Base-by-base conservation (phyloP, 2,797 vertebrate genomes). In the Lepus townsendii region DNA sequence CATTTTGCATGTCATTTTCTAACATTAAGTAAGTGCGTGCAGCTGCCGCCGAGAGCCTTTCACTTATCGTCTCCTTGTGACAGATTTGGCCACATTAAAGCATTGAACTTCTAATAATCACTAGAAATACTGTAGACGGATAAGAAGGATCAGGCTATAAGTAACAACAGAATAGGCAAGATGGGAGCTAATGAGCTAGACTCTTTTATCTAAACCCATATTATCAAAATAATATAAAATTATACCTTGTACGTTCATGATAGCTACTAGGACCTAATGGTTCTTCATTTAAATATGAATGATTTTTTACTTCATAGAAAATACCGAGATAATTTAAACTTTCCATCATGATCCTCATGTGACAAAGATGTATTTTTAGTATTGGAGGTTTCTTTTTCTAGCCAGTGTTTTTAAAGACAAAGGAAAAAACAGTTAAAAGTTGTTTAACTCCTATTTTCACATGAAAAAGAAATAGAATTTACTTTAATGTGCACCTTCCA, bases 191-290 rank as follows among this genome's bases (percentile, higher is more conserved):
- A 98, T 98, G 98, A 98, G 98, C 96, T 96, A 92, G 96, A 97
- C 97, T 98, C 98, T 98, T 98, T 98, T 98, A 98, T 98, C 98
- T 98, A 96, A 94, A 86, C 98, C 97, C 97, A 86, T 98, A 98
- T 98, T 98, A 98, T 96, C 98, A 98, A 98, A 98, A 98, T 98
- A 98, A 98, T 98, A 97, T 98, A 98, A 98, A 98, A 98, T 98
- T 98, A 98, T 98, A 98, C 98, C 98, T 98, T 98, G 94, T 86
- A 96, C 96, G 98, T 98, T 97, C 97, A 97, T 96, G 97, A 98
- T 98, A 97, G 97, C 97, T 95, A 95, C 93, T 97, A 96, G 95
- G 98, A 97, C 97, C 97, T 96, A 98, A 98, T 98, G 97, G 97
- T 95, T 97, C 97, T 97, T 98, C 98, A 98, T 98, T 98, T 98